These are phyloP conservation scores for Benthosema pterotum DNA, from an alignment of 2,797 vertebrate species.

Conservation along the genomic window DNA sequence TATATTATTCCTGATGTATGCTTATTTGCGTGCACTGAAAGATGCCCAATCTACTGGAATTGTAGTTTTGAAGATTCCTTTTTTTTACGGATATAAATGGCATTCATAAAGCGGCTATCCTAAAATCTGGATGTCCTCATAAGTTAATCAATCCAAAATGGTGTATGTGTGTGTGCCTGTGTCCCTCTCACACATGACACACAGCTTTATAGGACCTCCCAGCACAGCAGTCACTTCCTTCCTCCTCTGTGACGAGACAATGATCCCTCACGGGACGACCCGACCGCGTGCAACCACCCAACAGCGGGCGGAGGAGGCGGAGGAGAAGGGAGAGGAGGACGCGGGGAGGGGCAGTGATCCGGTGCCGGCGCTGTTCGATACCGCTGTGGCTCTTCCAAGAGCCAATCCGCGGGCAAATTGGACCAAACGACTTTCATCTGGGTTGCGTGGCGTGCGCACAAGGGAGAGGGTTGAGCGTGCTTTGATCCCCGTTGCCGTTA, in stretches of 20 bases:
- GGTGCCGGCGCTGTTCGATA: constrained; percentile 26
- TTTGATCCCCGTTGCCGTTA: constrained; percentile 60
- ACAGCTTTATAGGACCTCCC: constrained; percentile 53
- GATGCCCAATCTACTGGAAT: too few species aligned
- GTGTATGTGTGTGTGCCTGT: constrained; percentile 19
- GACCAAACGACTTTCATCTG: constrained; percentile 64
- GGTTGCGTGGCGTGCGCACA: constrained; percentile 41
- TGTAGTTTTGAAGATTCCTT: too few species aligned
- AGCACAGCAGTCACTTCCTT: constrained; percentile 57
- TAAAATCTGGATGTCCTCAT: too few species aligned
- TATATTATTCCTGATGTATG: too few species aligned
- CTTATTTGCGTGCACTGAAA: too few species aligned
- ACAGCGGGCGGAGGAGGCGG: background rate
- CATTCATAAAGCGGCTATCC: too few species aligned
- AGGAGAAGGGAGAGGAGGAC: background rate
- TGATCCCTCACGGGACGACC: constrained; percentile 34
- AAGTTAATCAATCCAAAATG: too few species aligned
- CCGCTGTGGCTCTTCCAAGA: constrained; percentile 32
- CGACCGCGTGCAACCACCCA: constrained; percentile 22
- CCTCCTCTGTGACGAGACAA: constrained; percentile 46
- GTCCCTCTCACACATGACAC: constrained; percentile 62
- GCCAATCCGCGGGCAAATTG: constrained; percentile 40
- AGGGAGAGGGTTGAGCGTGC: background rate
- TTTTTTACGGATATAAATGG: too few species aligned
- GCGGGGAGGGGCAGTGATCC: constrained; percentile 23